Evolutionary conservation across 1,140 invertebrate genomes (phyloP).

Genomic region (Zaprionus davidi): DNA sequence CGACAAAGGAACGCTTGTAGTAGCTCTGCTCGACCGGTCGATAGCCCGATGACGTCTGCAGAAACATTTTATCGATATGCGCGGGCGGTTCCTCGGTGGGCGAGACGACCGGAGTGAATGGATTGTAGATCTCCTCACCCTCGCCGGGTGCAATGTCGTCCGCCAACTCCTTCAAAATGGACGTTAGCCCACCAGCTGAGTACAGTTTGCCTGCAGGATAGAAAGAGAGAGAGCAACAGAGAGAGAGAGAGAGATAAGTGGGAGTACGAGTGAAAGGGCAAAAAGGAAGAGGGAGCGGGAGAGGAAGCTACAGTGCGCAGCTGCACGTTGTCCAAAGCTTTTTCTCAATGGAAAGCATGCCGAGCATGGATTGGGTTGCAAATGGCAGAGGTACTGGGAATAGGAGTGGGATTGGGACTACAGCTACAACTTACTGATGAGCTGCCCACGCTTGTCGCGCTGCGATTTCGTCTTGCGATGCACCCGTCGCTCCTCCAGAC

Average conservation of each 20-base stretch:
- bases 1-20: slow-evolving; percentile 80
- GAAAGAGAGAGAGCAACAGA: background rate
- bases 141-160: slow-evolving; percentile 82
- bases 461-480: slow-evolving; percentile 84
- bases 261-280: background rate
- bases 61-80: slow-evolving; percentile 84
- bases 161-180: slow-evolving; percentile 81
- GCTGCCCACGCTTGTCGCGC: slow-evolving; percentile 80
- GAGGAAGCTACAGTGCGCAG: slow-evolving; percentile 51
- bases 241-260: background rate
- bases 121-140: slow-evolving; percentile 84
- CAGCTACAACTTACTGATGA: slow-evolving; percentile 80
- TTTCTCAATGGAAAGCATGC: slow-evolving; percentile 42
- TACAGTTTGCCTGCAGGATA: slow-evolving; percentile 73
- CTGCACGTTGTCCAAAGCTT: slow-evolving; percentile 35
- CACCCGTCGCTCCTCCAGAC: slow-evolving; percentile 78
- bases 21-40: slow-evolving; percentile 83
- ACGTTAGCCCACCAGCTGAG: slow-evolving; percentile 80
- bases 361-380: background rate
- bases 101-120: slow-evolving; percentile 84
- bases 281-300: slow-evolving; percentile 3
- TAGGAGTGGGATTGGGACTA: slow-evolving; percentile 16
- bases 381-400: background rate
- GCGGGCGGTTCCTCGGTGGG: slow-evolving; percentile 83
- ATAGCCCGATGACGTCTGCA: slow-evolving; percentile 84